phyloP scores from a whole-genome alignment of 2,888 invertebrate genomes.

The Anticlea derivata region DNA sequence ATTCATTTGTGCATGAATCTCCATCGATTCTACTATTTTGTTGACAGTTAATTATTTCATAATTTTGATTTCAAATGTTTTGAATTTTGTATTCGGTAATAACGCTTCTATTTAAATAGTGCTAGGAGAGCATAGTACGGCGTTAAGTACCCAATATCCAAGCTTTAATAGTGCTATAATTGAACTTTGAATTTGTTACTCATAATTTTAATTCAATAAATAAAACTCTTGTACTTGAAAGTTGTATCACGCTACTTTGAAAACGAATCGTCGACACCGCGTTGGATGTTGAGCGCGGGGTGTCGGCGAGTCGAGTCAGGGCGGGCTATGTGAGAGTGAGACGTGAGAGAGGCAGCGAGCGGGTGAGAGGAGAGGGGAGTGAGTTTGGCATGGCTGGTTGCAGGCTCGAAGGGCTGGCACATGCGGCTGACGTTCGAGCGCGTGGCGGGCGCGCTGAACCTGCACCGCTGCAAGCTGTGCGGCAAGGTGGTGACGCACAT shows the following conservation, averaged over 20 bases:
- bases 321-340: not conserved
- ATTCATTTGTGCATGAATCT: slow-evolving; percentile 82
- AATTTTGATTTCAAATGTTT: slow-evolving; percentile 54
- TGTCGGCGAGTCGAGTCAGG: not conserved
- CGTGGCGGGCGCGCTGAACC: slow-evolving; percentile 95
- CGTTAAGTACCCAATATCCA: slow-evolving; percentile 62
- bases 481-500: slow-evolving; percentile 97
- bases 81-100: slow-evolving; percentile 64
- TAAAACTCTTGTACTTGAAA: slow-evolving; percentile 8
- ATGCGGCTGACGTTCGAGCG: slow-evolving; percentile 97
- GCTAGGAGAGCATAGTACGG: slow-evolving; percentile 76
- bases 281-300: not conserved
- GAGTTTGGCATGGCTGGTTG: slow-evolving; percentile 81
- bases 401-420: slow-evolving; percentile 97
- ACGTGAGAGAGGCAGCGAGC: not conserved
- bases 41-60: slow-evolving; percentile 53
- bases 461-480: slow-evolving; percentile 96
- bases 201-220: slow-evolving; percentile 7
- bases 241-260: slow-evolving; percentile 4
- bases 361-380: slow-evolving; percentile 15
- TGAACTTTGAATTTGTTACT: slow-evolving; percentile 28
- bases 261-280: slow-evolving; percentile 1
- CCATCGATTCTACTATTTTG: slow-evolving; percentile 66
- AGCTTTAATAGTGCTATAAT: slow-evolving; percentile 71
- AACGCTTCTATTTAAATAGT: slow-evolving; percentile 76